phyloP scores from a whole-genome alignment of 2,797 vertebrate genomes.

The Amazona finschi region DNA sequence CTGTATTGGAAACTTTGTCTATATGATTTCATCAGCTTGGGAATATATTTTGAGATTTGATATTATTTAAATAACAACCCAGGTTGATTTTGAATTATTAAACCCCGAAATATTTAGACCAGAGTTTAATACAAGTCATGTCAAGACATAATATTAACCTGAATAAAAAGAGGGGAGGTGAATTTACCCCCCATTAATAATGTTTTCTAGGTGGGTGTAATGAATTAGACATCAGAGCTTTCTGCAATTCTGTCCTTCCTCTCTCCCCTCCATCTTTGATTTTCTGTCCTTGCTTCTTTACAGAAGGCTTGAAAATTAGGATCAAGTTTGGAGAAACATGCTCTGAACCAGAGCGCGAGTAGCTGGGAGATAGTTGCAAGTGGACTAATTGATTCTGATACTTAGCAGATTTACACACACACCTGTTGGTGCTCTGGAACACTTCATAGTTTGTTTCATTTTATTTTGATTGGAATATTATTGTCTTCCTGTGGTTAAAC shows the following conservation, averaged over 20 bases:
- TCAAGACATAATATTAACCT: not conserved
- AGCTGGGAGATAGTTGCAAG: not conserved
- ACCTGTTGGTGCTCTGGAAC: not conserved
- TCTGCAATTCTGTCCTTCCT: not conserved
- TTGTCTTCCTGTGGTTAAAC: not conserved
- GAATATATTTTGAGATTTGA: not conserved
- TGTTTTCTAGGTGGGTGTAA: not conserved
- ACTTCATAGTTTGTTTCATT: not conserved
- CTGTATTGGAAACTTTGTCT: not conserved
- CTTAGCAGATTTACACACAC: not conserved
- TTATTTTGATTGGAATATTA: not conserved
- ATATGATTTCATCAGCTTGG: not conserved
- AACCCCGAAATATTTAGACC: not conserved
- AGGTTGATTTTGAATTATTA: not conserved
- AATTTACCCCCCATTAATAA: not conserved
- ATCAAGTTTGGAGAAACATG: not conserved
- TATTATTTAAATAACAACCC: not conserved
- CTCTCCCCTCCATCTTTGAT: fast-evolving
- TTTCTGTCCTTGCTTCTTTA: not conserved
- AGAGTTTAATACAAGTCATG: not conserved
- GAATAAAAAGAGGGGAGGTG: not conserved
- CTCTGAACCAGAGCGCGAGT: not conserved
- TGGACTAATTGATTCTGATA: not conserved
- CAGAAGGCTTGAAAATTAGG: not conserved
- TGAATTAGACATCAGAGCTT: not conserved